These are phyloP conservation scores for Rugalucina vietnamica DNA, from an alignment of 2,888 invertebrate genomes.

Conservation along the genomic window DNA sequence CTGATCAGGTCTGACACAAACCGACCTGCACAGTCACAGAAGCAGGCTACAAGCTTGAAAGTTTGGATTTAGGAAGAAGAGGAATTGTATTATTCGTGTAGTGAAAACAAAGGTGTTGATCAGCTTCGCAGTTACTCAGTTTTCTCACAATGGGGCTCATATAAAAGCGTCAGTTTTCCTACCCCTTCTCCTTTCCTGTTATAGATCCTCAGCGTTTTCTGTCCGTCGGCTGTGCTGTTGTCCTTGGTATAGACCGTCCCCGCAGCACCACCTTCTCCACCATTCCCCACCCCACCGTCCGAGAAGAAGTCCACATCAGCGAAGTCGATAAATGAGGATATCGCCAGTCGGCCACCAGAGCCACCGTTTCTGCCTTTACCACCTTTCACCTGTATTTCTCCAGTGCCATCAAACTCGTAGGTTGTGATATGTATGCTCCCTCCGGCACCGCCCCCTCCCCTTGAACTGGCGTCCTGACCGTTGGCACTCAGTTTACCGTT, in stretches of 20 bases:
- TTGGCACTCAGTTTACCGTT: slow-evolving; percentile 71
- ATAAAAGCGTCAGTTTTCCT: slow-evolving; percentile 19
- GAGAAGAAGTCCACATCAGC: slow-evolving; percentile 66
- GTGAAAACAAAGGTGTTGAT: too few relatives aligned
- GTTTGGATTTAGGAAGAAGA: too few relatives aligned
- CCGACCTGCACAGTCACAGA: too few relatives aligned
- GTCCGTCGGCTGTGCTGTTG: slow-evolving; percentile 36
- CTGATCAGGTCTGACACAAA: too few relatives aligned
- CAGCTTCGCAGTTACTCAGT: too few relatives aligned
- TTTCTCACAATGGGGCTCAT: too few relatives aligned
- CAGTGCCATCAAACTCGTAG: slow-evolving; percentile 69
- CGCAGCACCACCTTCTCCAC: slow-evolving; percentile 72
- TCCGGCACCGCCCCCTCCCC: slow-evolving; percentile 71
- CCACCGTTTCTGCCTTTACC: slow-evolving; percentile 72
- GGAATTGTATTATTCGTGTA: too few relatives aligned
- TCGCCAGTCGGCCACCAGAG: slow-evolving; percentile 70
- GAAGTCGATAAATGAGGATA: slow-evolving; percentile 58
- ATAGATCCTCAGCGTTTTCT: slow-evolving; percentile 65
- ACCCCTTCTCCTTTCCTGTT: slow-evolving; percentile 69
- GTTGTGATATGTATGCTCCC: slow-evolving; percentile 71
- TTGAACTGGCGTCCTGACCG: slow-evolving; percentile 54
- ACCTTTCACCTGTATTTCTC: slow-evolving; percentile 71
- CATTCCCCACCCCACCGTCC: slow-evolving; percentile 63
- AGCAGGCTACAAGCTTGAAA: too few relatives aligned
- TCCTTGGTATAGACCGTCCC: slow-evolving; percentile 71